phyloP scores from a whole-genome alignment of 2,888 invertebrate genomes.

The Chelonus formosanus region DNA sequence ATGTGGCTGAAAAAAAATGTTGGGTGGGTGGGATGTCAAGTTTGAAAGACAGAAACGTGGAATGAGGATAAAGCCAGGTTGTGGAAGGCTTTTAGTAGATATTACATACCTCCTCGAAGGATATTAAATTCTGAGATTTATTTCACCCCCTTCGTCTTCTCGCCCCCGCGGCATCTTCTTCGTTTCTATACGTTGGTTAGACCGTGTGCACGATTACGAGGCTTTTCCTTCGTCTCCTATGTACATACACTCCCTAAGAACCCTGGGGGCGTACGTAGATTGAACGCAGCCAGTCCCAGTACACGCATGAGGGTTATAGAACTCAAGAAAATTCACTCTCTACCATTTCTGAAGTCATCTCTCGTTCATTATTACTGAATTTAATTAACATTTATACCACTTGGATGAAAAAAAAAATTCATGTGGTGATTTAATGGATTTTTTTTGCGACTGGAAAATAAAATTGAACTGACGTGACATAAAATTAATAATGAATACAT shows the following conservation, averaged over 20 bases:
- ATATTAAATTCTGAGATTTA: constrained; percentile 63
- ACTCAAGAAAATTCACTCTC: constrained; percentile 9
- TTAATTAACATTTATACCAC: neutral
- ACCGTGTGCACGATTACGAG: constrained; percentile 42
- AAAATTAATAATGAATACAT: no score
- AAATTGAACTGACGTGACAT: no score
- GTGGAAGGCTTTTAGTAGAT: constrained; percentile 55
- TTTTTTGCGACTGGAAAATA: no score
- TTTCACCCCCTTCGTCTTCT: constrained; percentile 45
- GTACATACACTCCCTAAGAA: constrained; percentile 3
- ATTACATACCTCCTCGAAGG: constrained; percentile 60
- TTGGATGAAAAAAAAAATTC: no score
- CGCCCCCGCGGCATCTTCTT: constrained; percentile 27
- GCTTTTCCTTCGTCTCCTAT: constrained; percentile 21
- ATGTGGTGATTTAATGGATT: no score
- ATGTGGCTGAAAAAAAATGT: constrained; percentile 14
- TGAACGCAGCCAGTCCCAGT: constrained; percentile 2
- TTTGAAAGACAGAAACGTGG: constrained; percentile 20
- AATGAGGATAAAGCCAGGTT: constrained; percentile 34
- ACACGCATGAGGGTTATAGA: constrained; percentile 11
- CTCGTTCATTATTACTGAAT: constrained; percentile 4
- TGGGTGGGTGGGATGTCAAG: constrained; percentile 19
- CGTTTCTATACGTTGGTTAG: constrained; percentile 16
- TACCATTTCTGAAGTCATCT: constrained; percentile 1
- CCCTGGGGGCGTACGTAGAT: constrained; percentile 7